Evolutionary conservation across 2,797 vertebrate genomes (phyloP), one percentile per base, ranked within the genome.

Genomic region (Danionella dracula): DNA sequence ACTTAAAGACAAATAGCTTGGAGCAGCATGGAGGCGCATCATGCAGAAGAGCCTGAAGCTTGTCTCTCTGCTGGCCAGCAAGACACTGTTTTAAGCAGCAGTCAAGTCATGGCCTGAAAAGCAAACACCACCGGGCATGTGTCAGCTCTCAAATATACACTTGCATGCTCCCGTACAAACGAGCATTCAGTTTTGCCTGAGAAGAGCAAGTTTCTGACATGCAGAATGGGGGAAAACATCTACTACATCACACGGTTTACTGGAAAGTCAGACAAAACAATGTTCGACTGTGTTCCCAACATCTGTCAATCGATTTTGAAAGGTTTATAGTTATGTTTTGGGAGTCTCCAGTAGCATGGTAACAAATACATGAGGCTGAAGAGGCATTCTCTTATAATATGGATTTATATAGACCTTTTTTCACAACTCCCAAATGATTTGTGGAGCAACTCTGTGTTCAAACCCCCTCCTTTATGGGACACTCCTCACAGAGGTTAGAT

Each of bases 61-160:
- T 21, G 48, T 68, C 45, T 49, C 48, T 57, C 56, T 66, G 49
- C 58, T 66, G 45, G 49, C 66, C 53, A 48, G 40, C 17, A 19
- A 62, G 51, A 56, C 41, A 7, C 31, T 62, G 68, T 38, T 65
- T 27, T 23, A 0, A 63, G 32, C 51, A 68, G 44, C 29, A 27
- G 49, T 23, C 15, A 63, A 20, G 55, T 55, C 58, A 55, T 59
- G 46, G 53, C 27, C 40, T 68, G 45, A 58, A 74, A 65, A 79
- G 71, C 5, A 66, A 62, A 60, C 16, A 66, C 29, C 65, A 51
- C 32, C 20, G 5, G 56, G 73, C 61, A 45, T 20, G 50, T 70
- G 71, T 79, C 56, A 74, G 50, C 64, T 75, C 19, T 34, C 53
- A 37, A 56, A 60, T 21, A 38, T 16, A 41, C 1, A 2, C 53